Evolutionary conservation across 2,797 vertebrate genomes (phyloP).

Genomic region (Acanthurus tractus): DNA sequence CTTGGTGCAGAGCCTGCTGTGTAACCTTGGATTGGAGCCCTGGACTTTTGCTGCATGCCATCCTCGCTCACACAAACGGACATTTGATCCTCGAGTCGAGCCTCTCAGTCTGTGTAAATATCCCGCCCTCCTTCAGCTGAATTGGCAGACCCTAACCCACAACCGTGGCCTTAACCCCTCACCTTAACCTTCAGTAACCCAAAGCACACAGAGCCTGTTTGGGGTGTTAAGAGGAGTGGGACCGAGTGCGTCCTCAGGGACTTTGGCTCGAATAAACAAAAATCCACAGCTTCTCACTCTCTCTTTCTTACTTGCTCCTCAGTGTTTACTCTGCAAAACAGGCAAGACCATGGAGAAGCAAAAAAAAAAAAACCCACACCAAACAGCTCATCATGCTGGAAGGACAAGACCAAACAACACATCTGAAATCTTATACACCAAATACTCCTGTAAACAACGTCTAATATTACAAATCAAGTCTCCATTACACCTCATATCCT

Average conservation of each 20-base stretch:
- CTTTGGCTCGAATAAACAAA: slow-evolving; percentile 9
- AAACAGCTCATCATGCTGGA: neutral
- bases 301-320: neutral
- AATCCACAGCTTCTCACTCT: neutral
- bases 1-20: neutral
- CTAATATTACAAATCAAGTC: slow-evolving; percentile 12
- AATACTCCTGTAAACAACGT: slow-evolving; percentile 6
- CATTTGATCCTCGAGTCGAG: slow-evolving; percentile 55
- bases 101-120: slow-evolving; percentile 37
- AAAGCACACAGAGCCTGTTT: slow-evolving; percentile 17
- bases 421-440: neutral
- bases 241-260: slow-evolving; percentile 10
- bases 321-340: neutral
- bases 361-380: neutral
- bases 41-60: slow-evolving; percentile 22
- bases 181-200: slow-evolving; percentile 37
- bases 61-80: slow-evolving; percentile 30
- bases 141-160: slow-evolving; percentile 23
- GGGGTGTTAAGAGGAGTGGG: slow-evolving; percentile 23
- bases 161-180: slow-evolving; percentile 7
- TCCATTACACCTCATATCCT: neutral
- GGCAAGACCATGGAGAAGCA: neutral
- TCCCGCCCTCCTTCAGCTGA: slow-evolving; percentile 11
- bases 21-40: slow-evolving; percentile 17
- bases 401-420: neutral